Base-by-base conservation (phyloP, 64 coral and sea anemone species). In the Hydrozoanthus tunicans region DNA sequence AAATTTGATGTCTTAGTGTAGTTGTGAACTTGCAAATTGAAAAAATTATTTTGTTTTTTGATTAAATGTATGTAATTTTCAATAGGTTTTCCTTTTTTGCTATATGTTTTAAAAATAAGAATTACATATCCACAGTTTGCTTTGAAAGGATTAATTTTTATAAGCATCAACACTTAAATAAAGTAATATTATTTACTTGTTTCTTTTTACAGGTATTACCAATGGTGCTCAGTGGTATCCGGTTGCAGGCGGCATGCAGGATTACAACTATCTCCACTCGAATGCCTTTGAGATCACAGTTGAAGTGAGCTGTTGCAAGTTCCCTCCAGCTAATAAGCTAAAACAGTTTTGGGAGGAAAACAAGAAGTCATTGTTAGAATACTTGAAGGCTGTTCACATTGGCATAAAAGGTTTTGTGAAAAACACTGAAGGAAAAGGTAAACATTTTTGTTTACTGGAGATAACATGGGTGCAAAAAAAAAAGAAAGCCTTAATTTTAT, bases 141-240 rank as follows among this genome's bases (percentile, higher is more conserved):
- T 3, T 70, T 86, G 74, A 75, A 6, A 3, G n/a, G 6, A 55
- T 62, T n/a, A 23, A 9, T 43, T 43, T 43, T 43, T 43, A 43
- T 43, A 43, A 43, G 32, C 32, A 43, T 43, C 32, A 43, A 43
- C 32, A 1, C 32, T 43, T 43, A 43, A 43, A 43, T 43, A 43
- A 43, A 43, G 32, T 43, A 43, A 43, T 43, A 43, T 43, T 43
- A 43, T 43, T 7, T 89, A 6, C 62, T 7, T 5, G 7, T 64
- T 17, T 61, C 51, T 78, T 64, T 59, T 14, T 57, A 3, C 24
- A 99, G 97, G 97, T 78, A 99, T 99, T 54, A 99, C 97, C 2
- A 99, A 99, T 90, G 97, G 97, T 77, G 97, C 97, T 0, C 17
- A 89, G 9, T 99, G 97, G 97, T 99, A 99, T 52, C 77, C 91